Conservation (phyloP, 2,113 vertebrate species). For the Myxocyprinus asiaticus region DNA sequence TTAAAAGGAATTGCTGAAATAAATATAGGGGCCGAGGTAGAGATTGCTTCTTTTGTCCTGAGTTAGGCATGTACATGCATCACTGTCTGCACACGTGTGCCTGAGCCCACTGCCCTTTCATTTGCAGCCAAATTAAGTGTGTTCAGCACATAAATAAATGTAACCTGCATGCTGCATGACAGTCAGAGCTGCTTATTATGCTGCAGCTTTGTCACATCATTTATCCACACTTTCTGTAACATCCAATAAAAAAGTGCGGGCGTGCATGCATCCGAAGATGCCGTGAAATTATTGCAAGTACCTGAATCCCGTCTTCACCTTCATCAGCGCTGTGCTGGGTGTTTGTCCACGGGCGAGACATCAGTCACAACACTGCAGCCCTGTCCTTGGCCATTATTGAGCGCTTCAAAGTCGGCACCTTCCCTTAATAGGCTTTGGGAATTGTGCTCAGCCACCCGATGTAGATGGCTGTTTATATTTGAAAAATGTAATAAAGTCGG, state of each 20-base stretch:
- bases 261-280: not conserved
- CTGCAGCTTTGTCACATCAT: conserved; percentile 71
- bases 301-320: conserved; percentile 10
- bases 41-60: conserved; percentile 78
- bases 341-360: conserved; percentile 45
- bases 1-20: conserved; percentile 71
- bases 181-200: conserved; percentile 73
- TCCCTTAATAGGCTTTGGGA: conserved; percentile 60
- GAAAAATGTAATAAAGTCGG: conserved; percentile 54
- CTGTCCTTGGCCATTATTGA: conserved; percentile 51
- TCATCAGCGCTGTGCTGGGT: conserved; percentile 1
- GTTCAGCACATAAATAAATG: conserved; percentile 79
- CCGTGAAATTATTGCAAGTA: conserved; percentile 8
- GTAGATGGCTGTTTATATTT: conserved; percentile 53
- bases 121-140: conserved; percentile 78
- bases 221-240: conserved; percentile 60
- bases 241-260: not conserved
- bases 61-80: conserved; percentile 74
- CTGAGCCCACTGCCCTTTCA: conserved; percentile 72
- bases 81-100: conserved; percentile 71
- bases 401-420: conserved; percentile 36
- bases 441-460: conserved; percentile 43
- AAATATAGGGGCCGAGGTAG: conserved; percentile 61
- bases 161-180: conserved; percentile 63
- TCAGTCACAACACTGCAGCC: conserved; percentile 41